Percentiles rank a stretch among this genome's conserved stretches.
phyloP scores from a whole-genome alignment of 1,140 invertebrate genomes.

The Artemia franciscana region DNA sequence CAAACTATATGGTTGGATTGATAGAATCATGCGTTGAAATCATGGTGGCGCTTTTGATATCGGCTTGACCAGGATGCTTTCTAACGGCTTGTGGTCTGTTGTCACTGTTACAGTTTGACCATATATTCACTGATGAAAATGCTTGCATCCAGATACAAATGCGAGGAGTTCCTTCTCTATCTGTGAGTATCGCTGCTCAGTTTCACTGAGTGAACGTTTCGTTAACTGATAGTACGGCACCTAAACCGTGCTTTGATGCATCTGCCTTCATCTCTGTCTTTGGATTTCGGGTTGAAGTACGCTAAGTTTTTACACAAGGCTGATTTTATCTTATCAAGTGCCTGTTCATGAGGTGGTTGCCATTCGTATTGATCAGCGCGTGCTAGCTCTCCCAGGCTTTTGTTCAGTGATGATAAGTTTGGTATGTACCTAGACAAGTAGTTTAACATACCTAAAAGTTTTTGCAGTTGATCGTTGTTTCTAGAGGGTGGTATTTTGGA shows the following conservation, averaged over 20 bases:
- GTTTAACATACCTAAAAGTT: slow-evolving; percentile 20
- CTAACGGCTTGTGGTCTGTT: no score
- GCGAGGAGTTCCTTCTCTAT: slow-evolving; percentile 12
- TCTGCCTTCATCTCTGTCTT: slow-evolving; percentile 19
- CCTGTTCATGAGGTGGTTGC: not conserved
- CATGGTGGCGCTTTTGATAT: no score
- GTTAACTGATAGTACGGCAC: slow-evolving; percentile 16
- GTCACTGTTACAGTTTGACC: slow-evolving; percentile 13
- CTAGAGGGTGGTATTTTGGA: slow-evolving; percentile 14
- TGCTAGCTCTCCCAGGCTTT: not conserved
- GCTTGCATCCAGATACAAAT: slow-evolving; percentile 17
- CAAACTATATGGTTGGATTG: no score
- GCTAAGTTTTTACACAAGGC: slow-evolving; percentile 7
- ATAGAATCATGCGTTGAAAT: no score
- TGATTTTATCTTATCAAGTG: slow-evolving; percentile 1
- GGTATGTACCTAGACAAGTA: slow-evolving; percentile 20
- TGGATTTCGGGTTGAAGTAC: slow-evolving; percentile 16
- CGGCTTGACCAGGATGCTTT: no score
- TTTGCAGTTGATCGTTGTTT: slow-evolving; percentile 16
- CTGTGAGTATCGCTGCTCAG: no score
- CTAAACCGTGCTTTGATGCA: slow-evolving; percentile 19
- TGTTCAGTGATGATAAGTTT: slow-evolving; percentile 19
- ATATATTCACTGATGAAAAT: no score
- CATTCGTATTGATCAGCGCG: not conserved
- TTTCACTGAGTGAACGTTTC: slow-evolving; percentile 12